phyloP scores from a whole-genome alignment of 2,888 invertebrate species.

The Lutraria lutraria region DNA sequence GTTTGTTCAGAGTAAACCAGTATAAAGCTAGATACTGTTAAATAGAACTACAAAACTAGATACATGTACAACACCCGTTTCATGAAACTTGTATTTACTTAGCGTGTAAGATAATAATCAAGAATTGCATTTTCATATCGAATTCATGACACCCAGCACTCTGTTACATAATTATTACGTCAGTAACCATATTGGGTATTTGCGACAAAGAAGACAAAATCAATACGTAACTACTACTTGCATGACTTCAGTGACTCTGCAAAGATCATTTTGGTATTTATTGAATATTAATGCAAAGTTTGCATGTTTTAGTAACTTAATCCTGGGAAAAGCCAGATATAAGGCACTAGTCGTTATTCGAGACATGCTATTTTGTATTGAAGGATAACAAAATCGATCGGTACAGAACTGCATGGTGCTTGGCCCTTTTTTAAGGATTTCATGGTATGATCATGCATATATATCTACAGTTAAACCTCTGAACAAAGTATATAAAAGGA shows the following conservation, averaged over 20 bases:
- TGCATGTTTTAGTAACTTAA: neutral
- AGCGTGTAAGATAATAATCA: neutral
- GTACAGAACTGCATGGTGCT: neutral
- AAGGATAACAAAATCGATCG: neutral
- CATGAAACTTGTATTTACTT: neutral
- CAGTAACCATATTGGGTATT: neutral
- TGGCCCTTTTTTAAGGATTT: neutral
- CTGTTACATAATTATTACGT: neutral
- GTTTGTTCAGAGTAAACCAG: no score
- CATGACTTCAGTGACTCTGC: neutral
- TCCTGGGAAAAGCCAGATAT: neutral
- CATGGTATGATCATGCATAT: neutral
- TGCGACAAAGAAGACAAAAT: neutral
- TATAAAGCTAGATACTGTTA: no score
- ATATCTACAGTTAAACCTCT: no score
- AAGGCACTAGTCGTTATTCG: neutral
- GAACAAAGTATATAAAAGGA: no score
- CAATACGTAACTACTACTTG: neutral
- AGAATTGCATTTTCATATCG: neutral
- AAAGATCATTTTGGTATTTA: neutral
- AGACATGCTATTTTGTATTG: neutral
- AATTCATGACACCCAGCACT: neutral
- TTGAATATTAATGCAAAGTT: neutral
- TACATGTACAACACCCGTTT: no score
- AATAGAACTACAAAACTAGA: no score